Conservation (phyloP, 2,113 vertebrate species). For the Dolichotis patagonum region DNA sequence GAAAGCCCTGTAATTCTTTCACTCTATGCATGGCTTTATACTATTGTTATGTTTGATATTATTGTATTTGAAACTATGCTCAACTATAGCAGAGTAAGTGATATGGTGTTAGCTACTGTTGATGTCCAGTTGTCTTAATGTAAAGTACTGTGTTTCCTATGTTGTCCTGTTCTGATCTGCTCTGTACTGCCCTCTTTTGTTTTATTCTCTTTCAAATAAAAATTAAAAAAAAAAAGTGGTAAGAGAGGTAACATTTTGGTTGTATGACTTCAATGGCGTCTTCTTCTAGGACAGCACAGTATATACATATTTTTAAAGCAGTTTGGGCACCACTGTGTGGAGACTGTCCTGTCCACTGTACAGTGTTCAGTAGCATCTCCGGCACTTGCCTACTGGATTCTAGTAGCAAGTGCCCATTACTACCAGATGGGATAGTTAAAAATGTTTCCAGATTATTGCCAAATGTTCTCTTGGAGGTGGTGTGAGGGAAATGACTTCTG, state of each 20-base stretch:
- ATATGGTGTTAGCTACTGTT: no score
- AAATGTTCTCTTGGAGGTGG: background rate
- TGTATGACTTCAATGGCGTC: background rate
- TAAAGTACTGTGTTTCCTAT: no score
- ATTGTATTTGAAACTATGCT: no score
- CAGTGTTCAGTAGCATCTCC: background rate
- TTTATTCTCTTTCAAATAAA: no score
- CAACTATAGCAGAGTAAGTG: no score
- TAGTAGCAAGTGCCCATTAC: background rate
- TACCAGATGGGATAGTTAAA: background rate
- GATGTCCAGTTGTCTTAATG: no score
- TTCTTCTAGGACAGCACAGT: background rate
- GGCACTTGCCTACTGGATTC: background rate
- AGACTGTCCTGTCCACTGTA: background rate
- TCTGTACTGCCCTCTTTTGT: no score
- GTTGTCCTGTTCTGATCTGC: no score
- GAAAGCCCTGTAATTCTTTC: no score
- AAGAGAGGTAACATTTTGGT: background rate
- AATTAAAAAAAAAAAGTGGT: no score
- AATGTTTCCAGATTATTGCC: background rate
- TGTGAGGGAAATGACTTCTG: background rate
- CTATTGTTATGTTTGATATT: no score
- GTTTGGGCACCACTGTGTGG: rapidly evolving
- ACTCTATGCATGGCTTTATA: no score
- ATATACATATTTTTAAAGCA: background rate